Base-by-base conservation (phyloP, 2,888 invertebrate genomes). In the Eupithecia subfuscata region DNA sequence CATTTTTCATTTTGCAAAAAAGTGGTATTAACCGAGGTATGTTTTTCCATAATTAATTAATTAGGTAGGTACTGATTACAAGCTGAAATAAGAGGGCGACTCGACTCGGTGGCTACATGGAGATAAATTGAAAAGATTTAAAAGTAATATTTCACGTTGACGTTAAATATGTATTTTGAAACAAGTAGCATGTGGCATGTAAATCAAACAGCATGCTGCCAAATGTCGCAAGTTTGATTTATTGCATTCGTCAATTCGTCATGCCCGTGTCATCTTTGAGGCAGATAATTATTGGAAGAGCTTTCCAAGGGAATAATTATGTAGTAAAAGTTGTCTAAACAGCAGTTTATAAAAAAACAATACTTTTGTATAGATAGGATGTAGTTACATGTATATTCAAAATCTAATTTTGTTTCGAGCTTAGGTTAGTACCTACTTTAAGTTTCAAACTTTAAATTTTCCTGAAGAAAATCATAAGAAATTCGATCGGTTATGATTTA, bases 181-280 rank as follows among this genome's bases (percentile, higher is more conserved):
- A 74, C 56, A 71, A 67, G 70, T 40, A 69, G 71, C 22, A 60
- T 63, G 45, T 48, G 65, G 30, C 70, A 71, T 73, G 60, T 70
- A 74, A 71, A 77, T 74, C 73, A 77, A 74, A 73, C 68, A 75
- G 25, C 22, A 22, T 14, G 60, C 73, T 69, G 71, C 75, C 75
- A 70, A 70, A 72, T 79, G 71, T 78, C 67, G 78, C 71, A 80
- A 79, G 70, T 71, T 69, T 75, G 67, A 79, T 76, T 78, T 76
- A 80, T 75, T 74, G 74, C 45, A 76, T 75, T 75, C 80, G 74
- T 81, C 80, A 77, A 76, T 75, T 75, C 80, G 74, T 81, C 80
- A 77, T 73, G 72, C 74, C 74, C 75, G 75, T 80, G 81, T 77
- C 80, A 74, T 73, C 37, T 76, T 69, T 34, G n/a, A 16, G 22